Conservation (phyloP, 2,113 vertebrate species). For the Cebidichthys violaceus region DNA sequence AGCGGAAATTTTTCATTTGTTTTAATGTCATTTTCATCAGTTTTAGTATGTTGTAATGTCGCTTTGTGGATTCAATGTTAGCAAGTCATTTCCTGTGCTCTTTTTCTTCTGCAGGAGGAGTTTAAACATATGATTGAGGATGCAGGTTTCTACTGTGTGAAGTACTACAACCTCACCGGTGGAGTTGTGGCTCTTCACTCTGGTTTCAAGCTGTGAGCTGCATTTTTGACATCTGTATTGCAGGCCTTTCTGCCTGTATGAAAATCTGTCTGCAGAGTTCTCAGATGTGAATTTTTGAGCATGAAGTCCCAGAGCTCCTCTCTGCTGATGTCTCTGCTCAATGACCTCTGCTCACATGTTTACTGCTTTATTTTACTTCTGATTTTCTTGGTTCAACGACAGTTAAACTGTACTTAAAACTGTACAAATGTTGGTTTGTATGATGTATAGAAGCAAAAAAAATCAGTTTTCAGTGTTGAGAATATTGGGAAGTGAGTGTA, state of each 20-base stretch:
- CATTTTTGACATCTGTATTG: background rate
- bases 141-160: slow-evolving; percentile 90
- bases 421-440: background rate
- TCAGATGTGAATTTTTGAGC: background rate
- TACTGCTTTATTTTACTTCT: background rate
- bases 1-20: background rate
- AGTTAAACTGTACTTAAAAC: background rate
- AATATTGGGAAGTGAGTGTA: background rate
- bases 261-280: background rate
- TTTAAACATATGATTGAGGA: slow-evolving; percentile 95
- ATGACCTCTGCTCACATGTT: slow-evolving; percentile 5
- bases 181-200: slow-evolving; percentile 97
- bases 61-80: background rate
- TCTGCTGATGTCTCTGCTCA: background rate
- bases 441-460: background rate
- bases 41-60: background rate
- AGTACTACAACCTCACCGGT: slow-evolving; percentile 87
- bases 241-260: background rate
- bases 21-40: too few relatives aligned
- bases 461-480: background rate
- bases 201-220: slow-evolving; percentile 92
- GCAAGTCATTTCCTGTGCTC: background rate
- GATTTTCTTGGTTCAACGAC: background rate
- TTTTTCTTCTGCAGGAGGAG: slow-evolving; percentile 85
- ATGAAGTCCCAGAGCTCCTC: background rate